Conservation (phyloP, 2,888 invertebrate genomes). For the Lepas anatifera region DNA sequence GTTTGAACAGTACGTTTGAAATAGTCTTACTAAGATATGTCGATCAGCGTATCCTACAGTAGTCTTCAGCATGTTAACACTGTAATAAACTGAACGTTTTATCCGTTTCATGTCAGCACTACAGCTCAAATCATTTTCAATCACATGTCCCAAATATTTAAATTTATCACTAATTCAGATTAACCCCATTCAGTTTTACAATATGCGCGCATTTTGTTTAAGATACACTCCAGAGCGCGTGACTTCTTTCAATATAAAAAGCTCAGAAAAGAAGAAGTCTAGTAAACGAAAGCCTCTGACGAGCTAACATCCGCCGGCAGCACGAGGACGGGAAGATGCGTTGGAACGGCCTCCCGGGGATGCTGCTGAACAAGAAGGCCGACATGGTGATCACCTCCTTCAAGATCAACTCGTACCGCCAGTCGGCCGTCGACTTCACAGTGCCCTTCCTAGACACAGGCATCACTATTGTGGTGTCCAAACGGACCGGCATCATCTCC, state of each 20-base stretch:
- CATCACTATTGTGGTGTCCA: conserved; percentile 87
- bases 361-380: conserved; percentile 84
- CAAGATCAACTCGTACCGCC: conserved; percentile 74
- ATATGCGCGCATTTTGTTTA: not conserved
- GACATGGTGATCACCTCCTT: conserved; percentile 92
- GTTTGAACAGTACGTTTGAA: too few relatives aligned
- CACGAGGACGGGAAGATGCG: conserved; percentile 22
- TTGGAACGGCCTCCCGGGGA: conserved; percentile 34
- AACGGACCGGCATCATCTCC: conserved; percentile 88
- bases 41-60: too few relatives aligned
- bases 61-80: too few relatives aligned
- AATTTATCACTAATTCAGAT: too few relatives aligned
- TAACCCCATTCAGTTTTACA: not conserved
- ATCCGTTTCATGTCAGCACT: too few relatives aligned
- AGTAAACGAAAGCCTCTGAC: too few relatives aligned
- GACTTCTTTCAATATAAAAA: not conserved
- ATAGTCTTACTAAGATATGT: too few relatives aligned
- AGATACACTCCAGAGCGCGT: not conserved
- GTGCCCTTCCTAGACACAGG: conserved; percentile 95
- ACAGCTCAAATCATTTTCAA: too few relatives aligned
- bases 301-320: not conserved
- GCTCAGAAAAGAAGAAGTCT: not conserved
- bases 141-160: too few relatives aligned
- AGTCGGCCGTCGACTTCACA: conserved; percentile 87
- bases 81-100: too few relatives aligned